These are phyloP conservation scores for Perca fluviatilis DNA, from an alignment of 2,113 vertebrate genomes.

Conservation along the genomic window DNA sequence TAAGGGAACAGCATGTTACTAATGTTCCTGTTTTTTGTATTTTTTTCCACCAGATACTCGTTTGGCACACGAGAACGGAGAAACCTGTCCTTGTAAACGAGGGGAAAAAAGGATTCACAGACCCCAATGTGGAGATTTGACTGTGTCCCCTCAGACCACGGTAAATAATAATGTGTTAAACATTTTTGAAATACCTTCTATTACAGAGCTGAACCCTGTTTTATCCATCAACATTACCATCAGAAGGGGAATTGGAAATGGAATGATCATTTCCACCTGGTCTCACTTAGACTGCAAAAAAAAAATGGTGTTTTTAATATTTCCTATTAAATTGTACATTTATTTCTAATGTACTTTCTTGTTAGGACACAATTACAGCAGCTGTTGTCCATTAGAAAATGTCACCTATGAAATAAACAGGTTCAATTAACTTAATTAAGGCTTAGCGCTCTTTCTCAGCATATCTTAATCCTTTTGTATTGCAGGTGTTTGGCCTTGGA, in stretches of 20 bases:
- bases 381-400: slow-evolving; percentile 47
- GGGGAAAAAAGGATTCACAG: slow-evolving; percentile 98
- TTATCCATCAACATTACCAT: background rate
- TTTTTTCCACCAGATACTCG: slow-evolving; percentile 90
- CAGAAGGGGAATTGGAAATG: background rate
- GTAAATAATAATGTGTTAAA: slow-evolving; percentile 55
- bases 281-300: background rate
- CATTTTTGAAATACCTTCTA: background rate
- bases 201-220: slow-evolving; percentile 1
- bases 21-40: slow-evolving; percentile 50
- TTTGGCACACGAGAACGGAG: slow-evolving; percentile 99
- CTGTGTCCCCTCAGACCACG: slow-evolving; percentile 29
- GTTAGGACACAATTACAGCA: slow-evolving; percentile 43
- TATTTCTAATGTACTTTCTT: slow-evolving; percentile 23
- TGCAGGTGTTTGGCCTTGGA: slow-evolving; percentile 77
- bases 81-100: slow-evolving; percentile 98
- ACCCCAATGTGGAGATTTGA: slow-evolving; percentile 98
- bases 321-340: slow-evolving; percentile 11
- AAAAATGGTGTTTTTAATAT: slow-evolving; percentile 25
- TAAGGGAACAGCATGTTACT: slow-evolving; percentile 47
- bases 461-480: slow-evolving; percentile 61
- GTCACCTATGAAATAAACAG: slow-evolving; percentile 44
- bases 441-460: slow-evolving; percentile 38
- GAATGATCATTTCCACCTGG: slow-evolving; percentile 2
- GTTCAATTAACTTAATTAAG: slow-evolving; percentile 38